These are phyloP conservation scores for Prolemur simus DNA, from an alignment of 2,113 vertebrate species.

Conservation along the genomic window DNA sequence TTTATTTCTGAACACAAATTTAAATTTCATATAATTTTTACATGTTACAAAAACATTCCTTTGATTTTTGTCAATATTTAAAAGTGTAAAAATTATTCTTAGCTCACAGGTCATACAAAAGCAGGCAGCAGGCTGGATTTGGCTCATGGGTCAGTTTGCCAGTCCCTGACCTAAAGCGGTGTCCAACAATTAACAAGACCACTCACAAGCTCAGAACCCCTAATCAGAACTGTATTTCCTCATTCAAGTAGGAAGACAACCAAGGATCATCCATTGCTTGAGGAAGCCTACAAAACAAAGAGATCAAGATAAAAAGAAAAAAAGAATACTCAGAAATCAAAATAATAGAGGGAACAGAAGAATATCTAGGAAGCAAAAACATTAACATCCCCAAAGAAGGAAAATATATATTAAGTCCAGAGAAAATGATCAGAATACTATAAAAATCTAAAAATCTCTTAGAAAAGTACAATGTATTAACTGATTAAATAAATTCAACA, in stretches of 20 bases:
- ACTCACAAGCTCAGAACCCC: not conserved
- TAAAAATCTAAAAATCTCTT: not conserved
- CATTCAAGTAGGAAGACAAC: not conserved
- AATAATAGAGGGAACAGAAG: not conserved
- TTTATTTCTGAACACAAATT: not conserved
- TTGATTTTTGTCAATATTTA: not conserved
- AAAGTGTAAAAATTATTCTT: slow-evolving; percentile 20
- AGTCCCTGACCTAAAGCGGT: not conserved
- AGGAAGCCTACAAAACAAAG: not conserved
- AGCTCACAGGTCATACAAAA: not conserved
- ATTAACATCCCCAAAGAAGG: not conserved
- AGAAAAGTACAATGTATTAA: not conserved
- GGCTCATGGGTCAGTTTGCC: not conserved
- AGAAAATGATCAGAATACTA: not conserved
- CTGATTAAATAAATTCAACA: not conserved
- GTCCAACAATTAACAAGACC: not conserved
- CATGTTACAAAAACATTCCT: not conserved
- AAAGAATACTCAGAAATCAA: not conserved
- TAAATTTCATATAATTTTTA: slow-evolving; percentile 20
- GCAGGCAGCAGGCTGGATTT: not conserved
- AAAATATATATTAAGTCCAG: not conserved
- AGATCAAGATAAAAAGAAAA: not conserved
- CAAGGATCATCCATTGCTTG: not conserved
- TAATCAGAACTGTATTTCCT: slow-evolving; percentile 7
- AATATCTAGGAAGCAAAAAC: not conserved